These are phyloP conservation scores for Nemurella pictetii DNA, from an alignment of 2,888 invertebrate species.

Conservation along the genomic window DNA sequence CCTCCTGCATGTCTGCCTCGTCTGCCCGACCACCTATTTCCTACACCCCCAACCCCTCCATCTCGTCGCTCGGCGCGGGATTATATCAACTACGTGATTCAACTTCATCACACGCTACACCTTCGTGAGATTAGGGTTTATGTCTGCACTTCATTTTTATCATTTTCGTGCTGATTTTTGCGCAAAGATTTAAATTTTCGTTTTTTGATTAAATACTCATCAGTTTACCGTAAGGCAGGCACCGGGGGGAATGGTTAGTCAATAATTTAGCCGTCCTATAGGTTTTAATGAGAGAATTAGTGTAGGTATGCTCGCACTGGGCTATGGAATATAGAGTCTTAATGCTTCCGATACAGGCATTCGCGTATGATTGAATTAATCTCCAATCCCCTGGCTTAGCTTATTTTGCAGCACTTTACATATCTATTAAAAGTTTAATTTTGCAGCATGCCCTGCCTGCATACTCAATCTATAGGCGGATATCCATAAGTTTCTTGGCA, in stretches of 20 bases:
- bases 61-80: neutral
- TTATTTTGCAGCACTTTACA: neutral
- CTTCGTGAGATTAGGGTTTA: slow-evolving; percentile 1
- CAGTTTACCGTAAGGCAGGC: neutral
- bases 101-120: neutral
- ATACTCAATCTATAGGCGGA: neutral
- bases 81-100: slow-evolving; percentile 21
- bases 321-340: neutral
- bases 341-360: neutral
- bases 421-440: neutral
- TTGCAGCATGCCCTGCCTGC: neutral
- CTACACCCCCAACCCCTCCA: neutral
- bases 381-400: neutral
- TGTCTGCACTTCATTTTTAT: slow-evolving; percentile 12
- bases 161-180: neutral
- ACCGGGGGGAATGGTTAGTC: no score
- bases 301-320: neutral
- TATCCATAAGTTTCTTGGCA: no score
- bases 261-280: neutral
- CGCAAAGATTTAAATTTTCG: neutral
- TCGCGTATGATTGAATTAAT: neutral
- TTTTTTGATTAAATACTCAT: neutral
- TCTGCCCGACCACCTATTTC: neutral
- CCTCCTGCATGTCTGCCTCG: neutral
- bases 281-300: neutral